Evolutionary conservation across 2,113 vertebrate species (phyloP), one percentile per base, ranked within the genome.

Genomic region (Dicaeum eximium): DNA sequence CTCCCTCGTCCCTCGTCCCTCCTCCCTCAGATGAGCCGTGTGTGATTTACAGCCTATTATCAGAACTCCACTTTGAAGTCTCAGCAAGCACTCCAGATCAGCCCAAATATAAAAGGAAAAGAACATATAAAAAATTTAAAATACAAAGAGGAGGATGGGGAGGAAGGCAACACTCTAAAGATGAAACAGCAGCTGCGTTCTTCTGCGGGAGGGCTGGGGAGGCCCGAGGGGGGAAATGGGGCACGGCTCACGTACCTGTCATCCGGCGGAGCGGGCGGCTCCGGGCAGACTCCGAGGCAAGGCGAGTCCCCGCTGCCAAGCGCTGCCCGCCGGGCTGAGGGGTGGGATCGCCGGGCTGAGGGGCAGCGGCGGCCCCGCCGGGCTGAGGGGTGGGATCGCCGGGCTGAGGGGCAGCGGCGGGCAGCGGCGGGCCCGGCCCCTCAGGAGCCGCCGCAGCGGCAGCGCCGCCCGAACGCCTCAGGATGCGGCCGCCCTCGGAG

Each of bases 251-350:
- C 4, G 7, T 73, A 72, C 82, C 88, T 48, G 60, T 1, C 21
- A 2, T 14, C 10, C 22, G 7, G 44, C 58, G 1, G 44, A 0
- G 2, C 22, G 4, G 23, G 8, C 0, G 1, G 13, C 7, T 27
- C 64, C 1, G 27, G 7, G 13, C 23, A 9, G 6, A 7, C 19
- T 4, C 35, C 3, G 4, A 15, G 24, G 28, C 7, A 7, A 7
- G 17, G 4, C 27, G 3, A 16, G 8, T 4, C 8, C 22, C 2
- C 14, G 21, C 71, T 7, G 37, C n/a, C n/a, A 13, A 44, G 45
- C 5, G 10, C 24, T 35, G 51, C n/a, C n/a, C n/a, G n/a, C n/a
- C n/a, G 14, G 45, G 56, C 61, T 51, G 66, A 92, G 47, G 24
- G 33, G 6, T 2, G 33, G 45, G 13, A 27, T 20, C 9, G 2